Percentiles rank a stretch among this genome's conserved stretches.
Evolutionary conservation across 2,797 vertebrate genomes (phyloP).

Genomic region (Myioborus miniatus): DNA sequence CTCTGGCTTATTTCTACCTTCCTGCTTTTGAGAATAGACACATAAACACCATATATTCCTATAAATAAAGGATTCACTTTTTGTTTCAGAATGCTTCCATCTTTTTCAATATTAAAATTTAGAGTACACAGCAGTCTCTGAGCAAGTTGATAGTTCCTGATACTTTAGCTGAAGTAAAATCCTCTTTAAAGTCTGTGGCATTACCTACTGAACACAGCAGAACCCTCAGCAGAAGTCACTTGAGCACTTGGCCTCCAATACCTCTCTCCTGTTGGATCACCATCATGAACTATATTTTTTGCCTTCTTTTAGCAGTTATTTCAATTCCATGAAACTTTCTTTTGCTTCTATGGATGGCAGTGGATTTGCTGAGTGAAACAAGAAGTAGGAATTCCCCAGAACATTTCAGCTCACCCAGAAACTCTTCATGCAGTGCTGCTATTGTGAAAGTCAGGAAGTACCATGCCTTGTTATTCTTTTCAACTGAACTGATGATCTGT

Average conservation of each 20-base stretch:
- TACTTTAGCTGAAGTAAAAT: not conserved
- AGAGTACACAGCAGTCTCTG: not conserved
- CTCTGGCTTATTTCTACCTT: not conserved
- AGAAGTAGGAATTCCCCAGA: not conserved
- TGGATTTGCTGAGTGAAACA: not conserved
- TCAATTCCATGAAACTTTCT: not conserved
- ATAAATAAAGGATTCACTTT: not conserved
- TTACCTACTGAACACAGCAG: not conserved
- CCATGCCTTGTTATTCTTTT: not conserved
- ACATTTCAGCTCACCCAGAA: not conserved
- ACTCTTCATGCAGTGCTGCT: not conserved
- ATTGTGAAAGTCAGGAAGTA: not conserved
- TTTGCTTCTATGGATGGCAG: not conserved
- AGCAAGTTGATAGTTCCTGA: not conserved
- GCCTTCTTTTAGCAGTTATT: not conserved
- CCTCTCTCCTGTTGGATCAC: not conserved
- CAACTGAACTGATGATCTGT: fast-evolving
- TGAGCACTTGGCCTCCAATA: not conserved
- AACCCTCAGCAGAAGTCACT: not conserved
- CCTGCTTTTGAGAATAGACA: not conserved
- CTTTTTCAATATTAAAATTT: not conserved
- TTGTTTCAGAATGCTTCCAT: not conserved
- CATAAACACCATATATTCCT: not conserved
- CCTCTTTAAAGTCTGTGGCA: not conserved
- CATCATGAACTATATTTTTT: not conserved